Conservation (phyloP, 2,888 invertebrate species). For the Himalopsyche kuldschensis region DNA sequence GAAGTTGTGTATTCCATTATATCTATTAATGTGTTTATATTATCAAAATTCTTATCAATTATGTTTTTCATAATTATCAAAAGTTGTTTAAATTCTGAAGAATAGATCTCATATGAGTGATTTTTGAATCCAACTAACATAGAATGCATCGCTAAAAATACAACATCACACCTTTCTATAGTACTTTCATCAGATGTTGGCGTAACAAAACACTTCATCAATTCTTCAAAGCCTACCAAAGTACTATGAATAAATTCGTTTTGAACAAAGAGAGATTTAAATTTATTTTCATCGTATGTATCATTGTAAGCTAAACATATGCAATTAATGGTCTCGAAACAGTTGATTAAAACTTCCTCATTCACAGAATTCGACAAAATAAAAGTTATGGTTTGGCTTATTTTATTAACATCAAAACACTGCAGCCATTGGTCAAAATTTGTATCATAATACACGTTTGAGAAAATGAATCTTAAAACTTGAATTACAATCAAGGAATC, state of each 20-base stretch:
- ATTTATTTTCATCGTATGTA: slow-evolving; percentile 36
- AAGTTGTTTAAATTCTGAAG: slow-evolving; percentile 6
- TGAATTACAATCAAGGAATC: slow-evolving; percentile 76
- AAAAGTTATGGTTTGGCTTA: slow-evolving; percentile 65
- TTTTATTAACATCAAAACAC: slow-evolving; percentile 53
- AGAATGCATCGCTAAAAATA: slow-evolving; percentile 27
- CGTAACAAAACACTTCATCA: background rate
- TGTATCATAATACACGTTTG: slow-evolving; percentile 55
- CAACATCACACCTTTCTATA: slow-evolving; percentile 18
- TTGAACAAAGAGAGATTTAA: slow-evolving; percentile 23
- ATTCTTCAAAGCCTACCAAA: slow-evolving; percentile 25
- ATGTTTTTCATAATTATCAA: slow-evolving; percentile 20
- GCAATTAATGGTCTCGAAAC: slow-evolving; percentile 64
- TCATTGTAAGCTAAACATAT: slow-evolving; percentile 54
- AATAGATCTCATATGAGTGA: background rate
- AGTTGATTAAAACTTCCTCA: slow-evolving; percentile 59
- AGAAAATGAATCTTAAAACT: slow-evolving; percentile 67
- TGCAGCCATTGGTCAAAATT: slow-evolving; percentile 55
- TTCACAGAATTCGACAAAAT: slow-evolving; percentile 76
- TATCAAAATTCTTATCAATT: slow-evolving; percentile 5
- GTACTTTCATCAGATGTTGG: background rate
- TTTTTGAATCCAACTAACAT: slow-evolving; percentile 7
- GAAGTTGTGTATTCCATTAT: slow-evolving; percentile 24
- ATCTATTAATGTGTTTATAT: slow-evolving; percentile 16
- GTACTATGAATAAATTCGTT: slow-evolving; percentile 14